A percentile compares a stretch with the other conserved stretches of the same genome.
These are phyloP conservation scores for Mycteria americana DNA, from an alignment of 2,797 vertebrate species.

Conservation along the genomic window DNA sequence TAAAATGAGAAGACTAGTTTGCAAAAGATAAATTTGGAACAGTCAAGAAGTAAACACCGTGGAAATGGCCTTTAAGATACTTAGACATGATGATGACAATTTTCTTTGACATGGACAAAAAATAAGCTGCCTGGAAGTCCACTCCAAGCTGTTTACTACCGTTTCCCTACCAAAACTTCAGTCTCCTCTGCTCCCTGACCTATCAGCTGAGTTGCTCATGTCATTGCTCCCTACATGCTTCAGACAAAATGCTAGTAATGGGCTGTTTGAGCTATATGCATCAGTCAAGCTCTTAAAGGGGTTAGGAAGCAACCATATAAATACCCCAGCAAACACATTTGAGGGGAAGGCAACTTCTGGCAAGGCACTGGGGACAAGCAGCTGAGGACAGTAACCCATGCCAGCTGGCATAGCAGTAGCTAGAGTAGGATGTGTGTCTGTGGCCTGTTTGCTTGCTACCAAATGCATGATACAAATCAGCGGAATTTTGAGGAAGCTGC, in stretches of 20 bases:
- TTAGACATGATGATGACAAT: background rate
- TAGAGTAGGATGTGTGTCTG: background rate
- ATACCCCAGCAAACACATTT: background rate
- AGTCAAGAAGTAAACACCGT: background rate
- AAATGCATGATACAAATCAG: background rate
- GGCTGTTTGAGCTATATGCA: background rate
- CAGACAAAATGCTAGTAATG: background rate
- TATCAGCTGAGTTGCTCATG: background rate
- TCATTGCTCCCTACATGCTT: background rate
- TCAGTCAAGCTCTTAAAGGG: background rate
- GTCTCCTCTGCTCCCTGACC: background rate
- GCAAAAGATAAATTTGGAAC: background rate
- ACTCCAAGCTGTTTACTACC: background rate
- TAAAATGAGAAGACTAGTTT: background rate
- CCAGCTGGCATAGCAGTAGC: background rate
- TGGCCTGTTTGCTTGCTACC: background rate
- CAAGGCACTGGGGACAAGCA: background rate
- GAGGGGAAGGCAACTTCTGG: background rate
- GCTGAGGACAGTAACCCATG: background rate
- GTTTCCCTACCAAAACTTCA: background rate
- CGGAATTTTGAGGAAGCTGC: background rate
- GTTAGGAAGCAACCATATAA: background rate
- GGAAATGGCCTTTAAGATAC: background rate
- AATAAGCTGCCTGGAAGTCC: background rate
- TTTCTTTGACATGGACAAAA: background rate